These are phyloP conservation scores for Adelphocoris suturalis DNA, from an alignment of 2,888 invertebrate genomes.

Conservation along the genomic window DNA sequence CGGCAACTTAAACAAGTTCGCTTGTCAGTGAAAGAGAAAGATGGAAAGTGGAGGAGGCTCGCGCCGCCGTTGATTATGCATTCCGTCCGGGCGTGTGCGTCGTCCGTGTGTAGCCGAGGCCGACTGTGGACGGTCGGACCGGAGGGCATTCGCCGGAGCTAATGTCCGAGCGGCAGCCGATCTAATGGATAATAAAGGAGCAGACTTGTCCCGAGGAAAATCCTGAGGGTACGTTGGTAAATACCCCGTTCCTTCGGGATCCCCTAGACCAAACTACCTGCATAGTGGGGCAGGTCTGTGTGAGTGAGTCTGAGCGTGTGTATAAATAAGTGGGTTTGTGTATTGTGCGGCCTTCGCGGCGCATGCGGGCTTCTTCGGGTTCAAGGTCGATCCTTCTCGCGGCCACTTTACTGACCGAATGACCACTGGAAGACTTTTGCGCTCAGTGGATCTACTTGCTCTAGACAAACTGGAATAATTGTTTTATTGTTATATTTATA, in stretches of 20 bases:
- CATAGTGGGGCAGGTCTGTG: constrained; percentile 2
- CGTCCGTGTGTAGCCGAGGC: neutral
- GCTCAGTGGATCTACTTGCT: neutral
- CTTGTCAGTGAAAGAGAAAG: constrained; percentile 2
- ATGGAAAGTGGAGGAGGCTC: constrained; percentile 41
- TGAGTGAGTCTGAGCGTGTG: neutral
- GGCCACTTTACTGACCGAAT: neutral
- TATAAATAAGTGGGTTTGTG: neutral
- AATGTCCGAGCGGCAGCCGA: constrained; percentile 42
- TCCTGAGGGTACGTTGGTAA: neutral
- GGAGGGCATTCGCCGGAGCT: constrained; percentile 12
- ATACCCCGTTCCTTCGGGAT: neutral
- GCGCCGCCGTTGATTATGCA: constrained; percentile 29
- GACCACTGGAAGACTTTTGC: neutral
- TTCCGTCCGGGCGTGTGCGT: neutral
- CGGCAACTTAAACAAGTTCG: neutral
- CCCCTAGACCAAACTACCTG: constrained; percentile 36
- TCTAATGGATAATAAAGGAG: constrained; percentile 48
- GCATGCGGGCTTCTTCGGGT: neutral
- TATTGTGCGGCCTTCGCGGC: neutral
- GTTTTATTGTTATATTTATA: no score
- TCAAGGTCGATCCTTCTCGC: neutral
- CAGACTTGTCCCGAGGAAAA: neutral
- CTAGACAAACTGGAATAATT: no score
- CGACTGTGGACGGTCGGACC: neutral